Evolutionary conservation across 92 coral and sea anemone genomes (phyloP), one percentile per base, ranked within the genome.

Genomic region (Chrysogorgia sp.): DNA sequence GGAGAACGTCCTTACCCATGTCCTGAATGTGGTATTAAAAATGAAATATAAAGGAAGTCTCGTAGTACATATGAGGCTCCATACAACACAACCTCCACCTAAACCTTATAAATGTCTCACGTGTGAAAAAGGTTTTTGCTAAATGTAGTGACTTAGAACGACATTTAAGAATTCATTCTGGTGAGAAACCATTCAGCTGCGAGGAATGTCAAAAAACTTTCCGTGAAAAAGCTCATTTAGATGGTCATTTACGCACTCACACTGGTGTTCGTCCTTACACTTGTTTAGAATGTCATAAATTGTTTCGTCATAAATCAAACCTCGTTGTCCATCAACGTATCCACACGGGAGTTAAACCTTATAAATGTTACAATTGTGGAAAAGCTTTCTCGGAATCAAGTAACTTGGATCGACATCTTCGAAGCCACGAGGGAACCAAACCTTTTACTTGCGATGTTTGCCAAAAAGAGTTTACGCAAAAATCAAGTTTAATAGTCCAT

Each of bases 41-140:
- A 72, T 72, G 79, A 72, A 72, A 52, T 72, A 72, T 45, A 72
- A 72, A 56, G 79, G 79, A 30, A 72, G 79, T 32, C 14, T 72
- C 53, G 7, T 40, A 24, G 79, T 72, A 33, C 79, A 72, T 32
- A 72, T 72, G 79, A 32, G 59, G 21, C 34, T 72, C 15, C 79
- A 72, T 26, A 56, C 58, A 20, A 20, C 34, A 31, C 50, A 72
- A 24, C 47, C 63, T 23, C 63, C 63, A 1, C 31, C 32, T 23
- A 57, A 55, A 33, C 79, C 65, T 56, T 72, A 31, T 35, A 72
- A 72, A 72, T 72, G 79, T 43, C 26, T 52, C 32, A 52, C 34
- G 2, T 72, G 79, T 72, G 79, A 72, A 34, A 72, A 72, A 56
- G 31, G 63, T 59, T 17, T 68, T 72, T 33, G 40, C 79, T 30